Percentiles rank a stretch among this genome's conserved stretches.
Evolutionary conservation across 1,140 invertebrate species (phyloP).

Genomic region (Philopotamus ludificatus): DNA sequence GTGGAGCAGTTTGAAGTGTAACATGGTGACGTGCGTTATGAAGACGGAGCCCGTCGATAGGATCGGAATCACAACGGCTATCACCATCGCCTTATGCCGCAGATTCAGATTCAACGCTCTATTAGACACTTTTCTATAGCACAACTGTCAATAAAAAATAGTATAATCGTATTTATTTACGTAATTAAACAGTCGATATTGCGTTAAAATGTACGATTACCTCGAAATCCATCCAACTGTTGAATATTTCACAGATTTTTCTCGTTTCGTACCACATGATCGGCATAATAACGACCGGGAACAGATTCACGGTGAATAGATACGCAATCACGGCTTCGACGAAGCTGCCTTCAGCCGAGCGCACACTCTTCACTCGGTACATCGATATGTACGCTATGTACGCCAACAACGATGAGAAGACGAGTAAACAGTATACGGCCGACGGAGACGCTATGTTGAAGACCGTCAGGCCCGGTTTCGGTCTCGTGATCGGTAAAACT

Average conservation of each 20-base stretch:
- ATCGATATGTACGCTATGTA: constrained; percentile 61
- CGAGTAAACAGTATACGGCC: constrained; percentile 58
- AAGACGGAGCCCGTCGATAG: constrained; percentile 61
- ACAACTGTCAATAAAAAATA: constrained; percentile 45
- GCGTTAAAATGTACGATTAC: no score
- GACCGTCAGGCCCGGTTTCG: constrained; percentile 49
- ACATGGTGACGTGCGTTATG: constrained; percentile 65
- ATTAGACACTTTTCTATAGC: constrained; percentile 57
- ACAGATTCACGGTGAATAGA: constrained; percentile 64
- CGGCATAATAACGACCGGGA: constrained; percentile 61
- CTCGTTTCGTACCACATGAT: constrained; percentile 63
- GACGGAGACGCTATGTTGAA: constrained; percentile 54
- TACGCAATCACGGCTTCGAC: constrained; percentile 70
- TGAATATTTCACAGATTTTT: constrained; percentile 60
- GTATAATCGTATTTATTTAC: no score
- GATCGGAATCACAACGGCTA: constrained; percentile 58
- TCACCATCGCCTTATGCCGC: constrained; percentile 53
- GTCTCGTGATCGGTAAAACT: constrained; percentile 58
- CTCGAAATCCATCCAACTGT: constrained; percentile 63
- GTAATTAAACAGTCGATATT: no score
- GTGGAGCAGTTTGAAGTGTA: constrained; percentile 61
- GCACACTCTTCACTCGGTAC: constrained; percentile 59
- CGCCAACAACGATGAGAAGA: constrained; percentile 53
- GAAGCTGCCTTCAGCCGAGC: constrained; percentile 62
- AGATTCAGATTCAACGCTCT: constrained; percentile 53